A percentile compares a stretch with the other conserved stretches of the same genome.
These are phyloP conservation scores for Epizoanthus illoricatus DNA, from an alignment of 92 coral and sea anemone species.

Conservation along the genomic window DNA sequence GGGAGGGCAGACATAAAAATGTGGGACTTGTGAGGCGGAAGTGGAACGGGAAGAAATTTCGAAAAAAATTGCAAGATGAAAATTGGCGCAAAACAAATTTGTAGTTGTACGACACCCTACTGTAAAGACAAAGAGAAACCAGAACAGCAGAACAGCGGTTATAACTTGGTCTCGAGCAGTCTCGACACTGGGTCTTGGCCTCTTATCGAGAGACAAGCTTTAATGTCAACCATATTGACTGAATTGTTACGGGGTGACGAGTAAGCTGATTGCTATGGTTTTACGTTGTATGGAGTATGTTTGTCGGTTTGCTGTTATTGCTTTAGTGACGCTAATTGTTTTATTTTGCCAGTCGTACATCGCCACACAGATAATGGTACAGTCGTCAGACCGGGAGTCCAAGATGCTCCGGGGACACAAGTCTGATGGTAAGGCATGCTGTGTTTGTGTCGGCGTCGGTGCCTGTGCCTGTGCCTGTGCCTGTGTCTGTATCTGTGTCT, in stretches of 20 bases:
- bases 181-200: too few relatives aligned
- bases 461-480: too few relatives aligned
- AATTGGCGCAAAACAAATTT: too few relatives aligned
- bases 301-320: neutral
- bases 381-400: constrained; percentile 89
- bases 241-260: neutral
- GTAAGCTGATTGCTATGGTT: neutral
- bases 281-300: neutral
- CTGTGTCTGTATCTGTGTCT: too few relatives aligned
- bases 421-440: constrained; percentile 78
- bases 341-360: constrained; percentile 80
- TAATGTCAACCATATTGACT: neutral
- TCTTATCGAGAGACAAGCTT: neutral
- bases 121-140: too few relatives aligned
- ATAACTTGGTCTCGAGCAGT: neutral
- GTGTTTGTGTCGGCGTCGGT: too few relatives aligned
- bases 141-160: too few relatives aligned
- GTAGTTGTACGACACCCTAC: too few relatives aligned
- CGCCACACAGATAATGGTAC: constrained; percentile 98
- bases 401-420: constrained; percentile 98
- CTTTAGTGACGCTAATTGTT: neutral
- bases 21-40: too few relatives aligned
- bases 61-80: too few relatives aligned
- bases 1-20: too few relatives aligned
- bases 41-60: too few relatives aligned